Evolutionary conservation across 2,797 vertebrate genomes (phyloP), one percentile per base, ranked within the genome.

Genomic region (Distichodus sexfasciatus): DNA sequence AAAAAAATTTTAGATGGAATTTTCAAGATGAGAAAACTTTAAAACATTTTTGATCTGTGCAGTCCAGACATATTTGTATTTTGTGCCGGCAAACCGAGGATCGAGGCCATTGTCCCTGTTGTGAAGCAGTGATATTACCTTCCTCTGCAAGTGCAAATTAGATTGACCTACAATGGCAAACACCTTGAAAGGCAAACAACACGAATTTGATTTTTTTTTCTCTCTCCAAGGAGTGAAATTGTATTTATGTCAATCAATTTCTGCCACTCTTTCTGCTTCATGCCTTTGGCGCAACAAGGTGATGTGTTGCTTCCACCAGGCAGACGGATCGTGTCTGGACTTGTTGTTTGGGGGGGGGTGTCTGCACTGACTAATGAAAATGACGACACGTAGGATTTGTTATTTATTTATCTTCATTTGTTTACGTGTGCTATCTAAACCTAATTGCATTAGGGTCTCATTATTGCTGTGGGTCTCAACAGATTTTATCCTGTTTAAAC

Each of bases 361-460:
- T 14, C 59, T 23, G 35, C 43, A 58, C 63, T 54, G 63, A 50
- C 21, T 61, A 57, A 71, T 75, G 65, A 72, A 51, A 67, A 78
- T 59, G 19, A 51, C 48, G 76, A 70, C 55, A 54, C 17, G 66
- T 24, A 38, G 46, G 44, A 62, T 69, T 60, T 67, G 44, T 75
- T 64, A 58, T 47, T 71, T 69, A 74, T 79, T 76, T 65, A 70
- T 76, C 75, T 79, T 80, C 53, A 82, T 79, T 77, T 71, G 65
- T 75, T 79, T 80, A 75, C 66, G 21, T 73, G 50, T 51, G 47
- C 28, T 57, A 80, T 77, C 62, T 71, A 71, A 69, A 80, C 71
- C 74, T 66, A 72, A 82, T 80, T 79, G 59, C 43, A 17, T 71
- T 68, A 43, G 67, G 61, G 60, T 54, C 11, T n/a, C n/a, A n/a